phyloP scores from a whole-genome alignment of 2,888 invertebrate genomes.

The Mythimna loreyi region DNA sequence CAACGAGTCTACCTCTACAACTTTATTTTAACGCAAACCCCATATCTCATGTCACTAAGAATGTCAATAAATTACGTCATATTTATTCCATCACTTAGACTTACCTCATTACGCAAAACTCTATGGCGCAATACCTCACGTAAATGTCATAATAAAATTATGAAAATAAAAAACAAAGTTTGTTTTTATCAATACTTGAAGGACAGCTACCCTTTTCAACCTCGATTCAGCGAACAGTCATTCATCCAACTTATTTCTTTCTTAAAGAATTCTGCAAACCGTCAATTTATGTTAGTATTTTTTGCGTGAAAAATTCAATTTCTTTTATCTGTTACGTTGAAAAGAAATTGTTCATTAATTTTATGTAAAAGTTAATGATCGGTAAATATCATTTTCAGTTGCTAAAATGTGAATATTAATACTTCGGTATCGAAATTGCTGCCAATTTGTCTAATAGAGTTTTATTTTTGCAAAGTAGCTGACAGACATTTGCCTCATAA shows the following conservation, averaged over 20 bases:
- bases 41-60: slow-evolving; percentile 4
- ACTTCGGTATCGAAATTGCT: not conserved
- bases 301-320: slow-evolving; percentile 42
- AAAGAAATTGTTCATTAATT: slow-evolving; percentile 40
- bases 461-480: no score
- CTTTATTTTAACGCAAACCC: not conserved
- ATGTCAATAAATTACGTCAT: slow-evolving; percentile 22
- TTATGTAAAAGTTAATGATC: slow-evolving; percentile 10
- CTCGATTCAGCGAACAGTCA: slow-evolving; percentile 51
- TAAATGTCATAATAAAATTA: slow-evolving; percentile 29
- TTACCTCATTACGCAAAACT: slow-evolving; percentile 34
- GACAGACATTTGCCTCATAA: no score
- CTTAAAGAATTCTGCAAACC: slow-evolving; percentile 51
- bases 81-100: not conserved
- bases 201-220: slow-evolving; percentile 57
- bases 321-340: slow-evolving; percentile 17
- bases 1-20: not conserved
- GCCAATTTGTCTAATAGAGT: not conserved
- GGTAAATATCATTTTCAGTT: slow-evolving; percentile 10
- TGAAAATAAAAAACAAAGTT: slow-evolving; percentile 30
- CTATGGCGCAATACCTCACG: slow-evolving; percentile 38
- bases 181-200: slow-evolving; percentile 56
- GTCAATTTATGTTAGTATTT: slow-evolving; percentile 53
- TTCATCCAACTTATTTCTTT: slow-evolving; percentile 35
- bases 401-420: not conserved